Evolutionary conservation across 1,140 invertebrate species (phyloP).

Genomic region (Magallana ariakensis): DNA sequence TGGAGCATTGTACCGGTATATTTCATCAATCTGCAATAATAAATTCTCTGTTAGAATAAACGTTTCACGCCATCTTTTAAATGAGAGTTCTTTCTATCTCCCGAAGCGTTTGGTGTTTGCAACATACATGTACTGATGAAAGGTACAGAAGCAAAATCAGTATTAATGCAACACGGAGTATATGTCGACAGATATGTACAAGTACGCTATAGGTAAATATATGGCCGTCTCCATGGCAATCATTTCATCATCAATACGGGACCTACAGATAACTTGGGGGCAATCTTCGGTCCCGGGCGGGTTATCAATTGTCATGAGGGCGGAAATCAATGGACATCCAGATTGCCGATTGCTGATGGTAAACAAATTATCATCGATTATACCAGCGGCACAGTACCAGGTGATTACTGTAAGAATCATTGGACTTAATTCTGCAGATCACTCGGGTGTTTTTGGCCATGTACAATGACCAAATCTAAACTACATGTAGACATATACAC

Average conservation of each 20-base stretch:
- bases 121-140: no score
- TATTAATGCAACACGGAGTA: no score
- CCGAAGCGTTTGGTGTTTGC: no score
- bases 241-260: neutral
- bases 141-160: no score
- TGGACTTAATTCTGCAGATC: neutral
- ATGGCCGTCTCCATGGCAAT: neutral
- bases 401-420: neutral
- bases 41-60: no score
- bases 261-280: neutral
- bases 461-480: no score
- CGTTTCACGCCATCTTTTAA: no score
- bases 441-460: neutral
- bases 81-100: no score
- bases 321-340: constrained; percentile 9
- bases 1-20: no score
- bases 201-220: neutral
- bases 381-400: neutral
- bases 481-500: no score
- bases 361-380: constrained; percentile 17
- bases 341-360: neutral
- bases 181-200: no score
- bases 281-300: neutral
- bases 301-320: constrained; percentile 4
- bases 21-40: no score